phyloP scores from a whole-genome alignment of 2,113 vertebrate genomes.

The Anhinga anhinga region DNA sequence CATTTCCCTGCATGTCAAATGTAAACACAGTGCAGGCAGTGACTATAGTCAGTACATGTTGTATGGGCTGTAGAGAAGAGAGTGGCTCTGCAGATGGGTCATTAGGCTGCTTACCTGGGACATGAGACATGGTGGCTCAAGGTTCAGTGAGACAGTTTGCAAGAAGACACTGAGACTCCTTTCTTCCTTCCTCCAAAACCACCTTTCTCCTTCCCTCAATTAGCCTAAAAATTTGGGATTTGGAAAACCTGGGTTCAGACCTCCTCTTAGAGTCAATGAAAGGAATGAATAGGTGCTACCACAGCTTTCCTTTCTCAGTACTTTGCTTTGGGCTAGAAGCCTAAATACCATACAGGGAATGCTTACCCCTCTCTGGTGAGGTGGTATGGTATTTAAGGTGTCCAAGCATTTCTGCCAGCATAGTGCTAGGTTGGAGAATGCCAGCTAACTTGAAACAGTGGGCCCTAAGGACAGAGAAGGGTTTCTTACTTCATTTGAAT shows the following conservation, averaged over 20 bases:
- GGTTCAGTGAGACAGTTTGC: neutral
- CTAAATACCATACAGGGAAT: neutral
- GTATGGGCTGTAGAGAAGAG: neutral
- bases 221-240: neutral
- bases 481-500: neutral
- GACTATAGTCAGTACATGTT: neutral
- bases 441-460: neutral
- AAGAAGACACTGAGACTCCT: neutral
- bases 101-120: neutral
- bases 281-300: neutral
- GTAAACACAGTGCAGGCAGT: neutral
- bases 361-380: neutral
- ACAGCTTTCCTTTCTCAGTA: neutral
- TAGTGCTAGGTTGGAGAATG: neutral
- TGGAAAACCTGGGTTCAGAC: neutral
- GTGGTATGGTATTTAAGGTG: neutral
- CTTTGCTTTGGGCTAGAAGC: neutral
- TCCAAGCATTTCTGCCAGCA: neutral
- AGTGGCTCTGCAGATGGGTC: neutral
- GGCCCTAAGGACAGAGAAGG: neutral
- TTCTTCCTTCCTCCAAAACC: neutral
- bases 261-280: neutral
- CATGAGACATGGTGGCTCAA: accelerated
- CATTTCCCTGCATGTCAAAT: neutral
- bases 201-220: neutral